These are phyloP conservation scores for Distichodus sexfasciatus DNA, from an alignment of 2,797 vertebrate species.

Conservation along the genomic window DNA sequence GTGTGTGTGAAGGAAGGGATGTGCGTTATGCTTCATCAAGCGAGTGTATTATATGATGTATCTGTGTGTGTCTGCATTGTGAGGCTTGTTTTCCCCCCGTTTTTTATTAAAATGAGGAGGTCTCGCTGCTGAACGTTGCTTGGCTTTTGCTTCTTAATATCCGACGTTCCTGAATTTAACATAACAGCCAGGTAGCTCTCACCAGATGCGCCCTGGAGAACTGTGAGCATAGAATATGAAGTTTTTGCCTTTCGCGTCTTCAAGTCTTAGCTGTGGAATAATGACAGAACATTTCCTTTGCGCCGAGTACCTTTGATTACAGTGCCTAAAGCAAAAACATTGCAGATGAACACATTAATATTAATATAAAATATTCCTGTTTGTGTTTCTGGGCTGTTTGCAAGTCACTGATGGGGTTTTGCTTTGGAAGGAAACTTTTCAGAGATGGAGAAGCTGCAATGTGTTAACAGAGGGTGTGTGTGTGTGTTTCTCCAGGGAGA, in stretches of 20 bases:
- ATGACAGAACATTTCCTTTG: too few relatives aligned
- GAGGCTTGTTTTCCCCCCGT: conserved; percentile 31
- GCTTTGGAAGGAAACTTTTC: too few relatives aligned
- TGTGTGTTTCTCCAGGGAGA: conserved; percentile 78
- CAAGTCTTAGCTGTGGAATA: too few relatives aligned
- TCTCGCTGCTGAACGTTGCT: conserved; percentile 23
- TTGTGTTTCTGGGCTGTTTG: too few relatives aligned
- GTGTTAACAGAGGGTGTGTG: background rate
- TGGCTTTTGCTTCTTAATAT: background rate
- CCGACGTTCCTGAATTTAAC: conserved; percentile 12
- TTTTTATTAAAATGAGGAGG: conserved; percentile 54
- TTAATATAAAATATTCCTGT: too few relatives aligned
- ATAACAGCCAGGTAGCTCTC: conserved; percentile 3
- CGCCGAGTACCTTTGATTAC: background rate
- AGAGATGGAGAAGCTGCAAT: background rate
- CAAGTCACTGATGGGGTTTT: too few relatives aligned
- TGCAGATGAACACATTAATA: too few relatives aligned
- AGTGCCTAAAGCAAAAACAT: background rate
- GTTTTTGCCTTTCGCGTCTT: too few relatives aligned
- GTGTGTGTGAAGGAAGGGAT: conserved; percentile 42
- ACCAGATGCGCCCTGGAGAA: background rate
- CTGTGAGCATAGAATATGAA: background rate
- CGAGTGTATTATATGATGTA: conserved; percentile 21
- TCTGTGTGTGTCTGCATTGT: conserved; percentile 12
- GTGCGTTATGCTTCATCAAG: conserved; percentile 42